These are phyloP conservation scores for Malthinus seriepunctatus DNA, from an alignment of 2,888 invertebrate species.

Conservation along the genomic window DNA sequence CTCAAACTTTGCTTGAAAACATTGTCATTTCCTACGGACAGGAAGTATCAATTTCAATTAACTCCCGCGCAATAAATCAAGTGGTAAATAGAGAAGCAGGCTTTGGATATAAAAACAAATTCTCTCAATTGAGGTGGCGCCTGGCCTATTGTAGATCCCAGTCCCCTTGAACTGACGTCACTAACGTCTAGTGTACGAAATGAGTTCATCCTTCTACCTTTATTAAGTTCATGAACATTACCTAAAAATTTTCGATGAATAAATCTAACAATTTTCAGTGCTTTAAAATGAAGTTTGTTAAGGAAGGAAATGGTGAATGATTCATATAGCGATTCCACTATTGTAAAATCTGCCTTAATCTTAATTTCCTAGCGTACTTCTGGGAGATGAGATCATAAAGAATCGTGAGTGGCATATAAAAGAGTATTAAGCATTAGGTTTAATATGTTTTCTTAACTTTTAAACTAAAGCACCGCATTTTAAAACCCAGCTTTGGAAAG, in stretches of 20 bases:
- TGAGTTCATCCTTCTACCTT: constrained; percentile 14
- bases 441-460: constrained; percentile 1
- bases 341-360: constrained; percentile 28
- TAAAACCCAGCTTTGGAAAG: not conserved
- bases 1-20: constrained; percentile 15
- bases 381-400: constrained; percentile 27
- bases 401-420: constrained; percentile 27
- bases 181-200: constrained; percentile 20
- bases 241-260: not conserved
- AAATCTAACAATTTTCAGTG: not conserved
- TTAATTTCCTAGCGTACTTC: constrained; percentile 28
- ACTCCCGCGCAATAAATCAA: constrained; percentile 53
- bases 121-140: constrained; percentile 54
- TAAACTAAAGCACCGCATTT: constrained; percentile 1
- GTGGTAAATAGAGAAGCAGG: constrained; percentile 52
- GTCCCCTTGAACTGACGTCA: constrained; percentile 46
- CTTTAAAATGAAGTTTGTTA: too few relatives aligned
- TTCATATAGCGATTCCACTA: constrained; percentile 20
- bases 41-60: constrained; percentile 55
- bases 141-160: constrained; percentile 47
- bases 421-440: constrained; percentile 1
- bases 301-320: constrained; percentile 8
- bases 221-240: constrained; percentile 8
- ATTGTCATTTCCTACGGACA: constrained; percentile 35
- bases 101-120: constrained; percentile 52